These are phyloP conservation scores for Galleria mellonella DNA, from an alignment of 1,140 invertebrate genomes.

Conservation along the genomic window DNA sequence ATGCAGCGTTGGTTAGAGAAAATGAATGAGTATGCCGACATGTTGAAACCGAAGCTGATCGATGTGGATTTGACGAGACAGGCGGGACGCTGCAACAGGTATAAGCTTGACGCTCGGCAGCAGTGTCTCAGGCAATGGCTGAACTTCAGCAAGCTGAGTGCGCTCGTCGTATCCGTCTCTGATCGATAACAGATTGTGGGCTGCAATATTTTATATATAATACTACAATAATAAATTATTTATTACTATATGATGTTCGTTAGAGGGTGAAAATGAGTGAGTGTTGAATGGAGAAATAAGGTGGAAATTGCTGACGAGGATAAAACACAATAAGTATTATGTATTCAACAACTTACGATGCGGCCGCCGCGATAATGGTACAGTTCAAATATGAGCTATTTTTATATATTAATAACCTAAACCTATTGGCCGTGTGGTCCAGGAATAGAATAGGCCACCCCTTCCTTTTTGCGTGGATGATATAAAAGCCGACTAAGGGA, in stretches of 20 bases:
- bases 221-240: neutral
- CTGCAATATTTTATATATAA: neutral
- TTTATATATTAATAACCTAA: too few species aligned
- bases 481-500: too few species aligned
- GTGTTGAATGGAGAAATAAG: too few species aligned
- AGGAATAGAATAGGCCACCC: too few species aligned
- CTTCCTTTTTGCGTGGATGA: too few species aligned
- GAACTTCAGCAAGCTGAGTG: slow-evolving; percentile 42
- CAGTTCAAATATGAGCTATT: too few species aligned
- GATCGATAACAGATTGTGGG: slow-evolving; percentile 29
- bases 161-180: slow-evolving; percentile 31
- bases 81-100: slow-evolving; percentile 7
- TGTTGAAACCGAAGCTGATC: slow-evolving; percentile 12
- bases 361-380: too few species aligned
- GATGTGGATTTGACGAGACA: neutral
- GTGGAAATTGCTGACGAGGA: too few species aligned
- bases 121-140: slow-evolving; percentile 38
- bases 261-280: too few species aligned
- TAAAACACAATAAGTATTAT: too few species aligned
- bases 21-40: slow-evolving; percentile 30
- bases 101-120: slow-evolving; percentile 7
- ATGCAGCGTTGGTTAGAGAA: slow-evolving; percentile 57
- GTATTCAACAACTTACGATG: too few species aligned
- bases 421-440: too few species aligned
- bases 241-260: neutral